Evolutionary conservation across 2,113 vertebrate species (phyloP).

Genomic region (Shinisaurus crocodilurus): DNA sequence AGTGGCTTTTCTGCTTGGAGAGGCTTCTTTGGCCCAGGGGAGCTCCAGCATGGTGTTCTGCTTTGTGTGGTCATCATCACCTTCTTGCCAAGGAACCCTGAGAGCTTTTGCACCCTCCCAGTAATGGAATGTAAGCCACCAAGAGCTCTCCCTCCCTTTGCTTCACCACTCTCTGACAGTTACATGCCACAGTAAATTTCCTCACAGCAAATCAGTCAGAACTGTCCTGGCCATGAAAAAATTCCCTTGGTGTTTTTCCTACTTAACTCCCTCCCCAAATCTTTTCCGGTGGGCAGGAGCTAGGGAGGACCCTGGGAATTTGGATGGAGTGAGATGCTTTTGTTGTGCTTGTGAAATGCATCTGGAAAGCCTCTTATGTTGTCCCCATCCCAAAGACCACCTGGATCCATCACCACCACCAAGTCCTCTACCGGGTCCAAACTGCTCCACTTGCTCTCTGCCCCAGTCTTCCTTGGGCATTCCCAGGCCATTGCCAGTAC

Average conservation of each 20-base stretch:
- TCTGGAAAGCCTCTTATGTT: too few species aligned
- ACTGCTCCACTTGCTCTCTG: too few species aligned
- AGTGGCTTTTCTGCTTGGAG: slow-evolving; percentile 42
- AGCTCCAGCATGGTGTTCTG: too few species aligned
- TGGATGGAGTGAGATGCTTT: too few species aligned
- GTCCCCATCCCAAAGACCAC: too few species aligned
- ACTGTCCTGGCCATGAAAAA: neutral
- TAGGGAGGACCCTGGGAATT: too few species aligned
- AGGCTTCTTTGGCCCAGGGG: neutral
- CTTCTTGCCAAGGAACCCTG: neutral
- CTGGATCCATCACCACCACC: too few species aligned
- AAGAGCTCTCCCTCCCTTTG: slow-evolving; percentile 5
- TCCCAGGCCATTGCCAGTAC: too few species aligned
- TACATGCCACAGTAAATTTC: neutral
- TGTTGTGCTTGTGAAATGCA: too few species aligned
- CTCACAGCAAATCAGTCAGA: slow-evolving; percentile 2
- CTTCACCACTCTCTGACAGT: slow-evolving; percentile 41
- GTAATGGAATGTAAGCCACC: slow-evolving; percentile 49
- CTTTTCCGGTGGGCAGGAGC: neutral
- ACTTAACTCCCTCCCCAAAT: neutral
- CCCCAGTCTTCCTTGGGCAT: neutral
- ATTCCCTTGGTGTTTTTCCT: neutral
- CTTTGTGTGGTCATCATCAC: too few species aligned
- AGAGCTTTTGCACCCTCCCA: neutral
- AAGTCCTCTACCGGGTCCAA: neutral